These are phyloP conservation scores for Drosophila nr. fundita DNA, from an alignment of 2,888 invertebrate species.

Conservation along the genomic window DNA sequence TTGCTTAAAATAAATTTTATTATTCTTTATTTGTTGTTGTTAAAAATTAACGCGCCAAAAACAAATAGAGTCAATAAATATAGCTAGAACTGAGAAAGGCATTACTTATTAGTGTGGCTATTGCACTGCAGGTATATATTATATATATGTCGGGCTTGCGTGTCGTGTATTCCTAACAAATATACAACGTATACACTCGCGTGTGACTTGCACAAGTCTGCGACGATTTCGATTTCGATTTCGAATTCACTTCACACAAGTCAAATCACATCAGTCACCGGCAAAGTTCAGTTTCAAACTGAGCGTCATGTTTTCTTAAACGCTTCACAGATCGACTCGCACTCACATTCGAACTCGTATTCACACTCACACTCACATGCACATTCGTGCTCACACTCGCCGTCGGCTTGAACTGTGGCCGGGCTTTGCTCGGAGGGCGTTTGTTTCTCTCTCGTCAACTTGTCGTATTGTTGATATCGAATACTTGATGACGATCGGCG, in stretches of 20 bases:
- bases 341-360: neutral
- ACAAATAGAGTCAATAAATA: constrained; percentile 11
- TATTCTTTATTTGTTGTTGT: neutral
- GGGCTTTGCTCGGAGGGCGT: constrained; percentile 9
- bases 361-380: constrained; percentile 1
- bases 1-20: constrained; percentile 4
- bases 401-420: constrained; percentile 6
- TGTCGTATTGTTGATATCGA: constrained; percentile 49
- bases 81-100: constrained; percentile 13
- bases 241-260: neutral
- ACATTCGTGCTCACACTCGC: neutral
- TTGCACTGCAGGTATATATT: constrained; percentile 22
- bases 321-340: constrained; percentile 28
- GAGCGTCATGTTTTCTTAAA: constrained; percentile 27
- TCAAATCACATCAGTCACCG: constrained; percentile 46
- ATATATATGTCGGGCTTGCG: constrained; percentile 38
- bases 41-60: constrained; percentile 10
- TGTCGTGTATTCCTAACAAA: constrained; percentile 54
- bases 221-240: constrained; percentile 5
- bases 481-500: constrained; percentile 27
- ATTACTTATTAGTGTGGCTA: constrained; percentile 16
- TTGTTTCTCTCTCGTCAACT: constrained; percentile 8
- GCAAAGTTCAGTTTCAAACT: constrained; percentile 49
- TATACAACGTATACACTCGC: constrained; percentile 17
- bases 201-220: constrained; percentile 63